Conservation (phyloP, 92 coral and sea anemone genomes). For the Heteractis magnifica region DNA sequence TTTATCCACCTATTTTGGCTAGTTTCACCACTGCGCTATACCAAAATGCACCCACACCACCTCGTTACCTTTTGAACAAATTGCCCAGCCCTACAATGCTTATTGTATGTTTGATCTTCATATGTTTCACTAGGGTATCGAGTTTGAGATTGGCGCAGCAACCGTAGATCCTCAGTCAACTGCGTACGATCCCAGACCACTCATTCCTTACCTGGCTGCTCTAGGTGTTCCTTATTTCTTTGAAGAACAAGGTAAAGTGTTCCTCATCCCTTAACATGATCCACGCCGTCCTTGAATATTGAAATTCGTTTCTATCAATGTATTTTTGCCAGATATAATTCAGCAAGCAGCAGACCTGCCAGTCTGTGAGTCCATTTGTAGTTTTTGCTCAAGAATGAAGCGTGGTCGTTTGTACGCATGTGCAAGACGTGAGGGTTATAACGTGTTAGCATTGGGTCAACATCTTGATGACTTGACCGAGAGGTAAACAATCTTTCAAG, state of each 20-base stretch:
- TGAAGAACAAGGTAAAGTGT: constrained; percentile 84
- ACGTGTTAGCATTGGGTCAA: constrained; percentile 97
- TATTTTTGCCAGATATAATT: constrained; percentile 66
- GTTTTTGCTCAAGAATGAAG: constrained; percentile 99
- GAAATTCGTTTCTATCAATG: background rate
- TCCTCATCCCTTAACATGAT: background rate
- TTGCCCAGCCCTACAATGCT: background rate
- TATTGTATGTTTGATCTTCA: background rate
- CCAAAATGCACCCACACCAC: background rate
- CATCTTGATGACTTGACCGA: constrained; percentile 97
- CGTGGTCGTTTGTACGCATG: constrained; percentile 99
- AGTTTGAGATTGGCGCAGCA: constrained; percentile 86
- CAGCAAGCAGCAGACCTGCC: constrained; percentile 90
- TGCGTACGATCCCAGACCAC: constrained; percentile 98
- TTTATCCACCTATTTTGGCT: background rate
- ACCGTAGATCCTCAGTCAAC: constrained; percentile 98
- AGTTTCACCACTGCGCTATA: background rate
- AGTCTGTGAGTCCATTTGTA: constrained; percentile 95
- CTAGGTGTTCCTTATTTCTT: constrained; percentile 93
- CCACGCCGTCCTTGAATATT: background rate
- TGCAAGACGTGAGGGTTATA: constrained; percentile 93
- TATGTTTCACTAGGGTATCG: constrained; percentile 59
- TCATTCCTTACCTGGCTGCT: constrained; percentile 81
- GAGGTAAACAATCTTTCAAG: constrained; percentile 54
- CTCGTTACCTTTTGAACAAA: too few relatives aligned